Evolutionary conservation across 2,797 vertebrate genomes (phyloP).

Genomic region (Xiphorhynchus erythropygius): DNA sequence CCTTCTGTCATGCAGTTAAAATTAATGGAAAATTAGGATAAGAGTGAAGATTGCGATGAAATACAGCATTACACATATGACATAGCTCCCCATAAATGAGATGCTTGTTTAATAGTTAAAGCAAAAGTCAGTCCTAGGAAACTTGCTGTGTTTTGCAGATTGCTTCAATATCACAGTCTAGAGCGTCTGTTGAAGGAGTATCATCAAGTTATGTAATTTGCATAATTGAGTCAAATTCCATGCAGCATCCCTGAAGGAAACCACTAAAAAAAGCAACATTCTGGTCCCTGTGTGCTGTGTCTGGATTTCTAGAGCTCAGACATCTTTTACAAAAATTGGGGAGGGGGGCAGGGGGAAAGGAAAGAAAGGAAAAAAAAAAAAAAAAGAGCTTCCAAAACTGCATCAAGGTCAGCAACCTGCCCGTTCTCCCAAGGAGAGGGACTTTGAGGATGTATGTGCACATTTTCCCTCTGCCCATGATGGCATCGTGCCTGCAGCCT

Average conservation of each 20-base stretch:
- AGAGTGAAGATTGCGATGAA: background rate
- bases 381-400: background rate
- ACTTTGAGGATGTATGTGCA: accelerated
- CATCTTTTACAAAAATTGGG: background rate
- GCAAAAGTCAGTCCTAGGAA: slow-evolving; percentile 4
- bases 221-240: slow-evolving; percentile 65
- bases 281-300: slow-evolving; percentile 35
- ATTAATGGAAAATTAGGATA: background rate
- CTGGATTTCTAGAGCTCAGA: slow-evolving; percentile 37
- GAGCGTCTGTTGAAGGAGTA: slow-evolving; percentile 47
- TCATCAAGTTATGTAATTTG: slow-evolving; percentile 57
- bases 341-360: background rate
- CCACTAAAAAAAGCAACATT: slow-evolving; percentile 47
- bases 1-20: background rate
- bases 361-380: too few relatives aligned
- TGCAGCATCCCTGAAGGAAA: slow-evolving; percentile 51
- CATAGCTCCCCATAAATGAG: background rate
- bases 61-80: background rate
- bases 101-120: slow-evolving; percentile 35
- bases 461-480: background rate
- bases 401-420: background rate
- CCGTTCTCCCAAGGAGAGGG: background rate
- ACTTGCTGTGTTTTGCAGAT: slow-evolving; percentile 42
- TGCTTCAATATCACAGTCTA: slow-evolving; percentile 34
- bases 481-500: background rate